Evolutionary conservation across 2,113 vertebrate genomes (phyloP), one percentile per base, ranked within the genome.

Genomic region (Cygnus buccinator): DNA sequence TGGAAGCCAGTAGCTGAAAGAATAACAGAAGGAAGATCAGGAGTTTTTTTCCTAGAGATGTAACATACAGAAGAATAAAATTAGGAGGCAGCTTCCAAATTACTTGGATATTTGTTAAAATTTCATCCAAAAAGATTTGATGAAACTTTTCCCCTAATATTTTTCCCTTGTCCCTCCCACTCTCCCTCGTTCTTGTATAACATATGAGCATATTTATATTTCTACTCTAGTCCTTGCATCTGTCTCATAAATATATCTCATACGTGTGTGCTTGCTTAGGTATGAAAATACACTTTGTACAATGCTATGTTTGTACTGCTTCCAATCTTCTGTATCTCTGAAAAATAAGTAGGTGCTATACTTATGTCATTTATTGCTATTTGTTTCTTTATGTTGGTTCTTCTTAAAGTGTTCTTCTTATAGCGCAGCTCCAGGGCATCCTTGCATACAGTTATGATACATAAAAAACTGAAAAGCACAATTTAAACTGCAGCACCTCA

Each of bases 291-390:
- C 54, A 76, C 86, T 95, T 93, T 94, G 91, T 94, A 83, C 81
- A 96, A 87, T 0, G 39, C 68, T 76, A 37, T 84, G 63, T 97
- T 97, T 97, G 95, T 94, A 93, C 83, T 94, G 77, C 41, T 94
- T 97, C 91, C 93, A 96, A 62, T 96, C 89, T 94, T 92, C 85
- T 96, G 78, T 84, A 68, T 96, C 92, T 95, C 94, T 84, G 82
- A 93, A 97, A 96, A 94, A 90, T 87, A 97, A 97, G 91, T 94
- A 94, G 96, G 94, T 92, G 73, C 92, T 93, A 67, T 48, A 94
- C 92, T 94, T 92, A 93, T 95, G 95, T 93, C 96, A 97, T 97
- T 97, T 96, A 97, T 97, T 97, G 92, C 89, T 97, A 94, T 97
- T 97, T 97, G 92, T 97, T 97, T 97, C 93, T 97, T 96, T 94